Evolutionary conservation across 2,113 vertebrate genomes (phyloP).

Genomic region (Cyprinodon brontotheroides): DNA sequence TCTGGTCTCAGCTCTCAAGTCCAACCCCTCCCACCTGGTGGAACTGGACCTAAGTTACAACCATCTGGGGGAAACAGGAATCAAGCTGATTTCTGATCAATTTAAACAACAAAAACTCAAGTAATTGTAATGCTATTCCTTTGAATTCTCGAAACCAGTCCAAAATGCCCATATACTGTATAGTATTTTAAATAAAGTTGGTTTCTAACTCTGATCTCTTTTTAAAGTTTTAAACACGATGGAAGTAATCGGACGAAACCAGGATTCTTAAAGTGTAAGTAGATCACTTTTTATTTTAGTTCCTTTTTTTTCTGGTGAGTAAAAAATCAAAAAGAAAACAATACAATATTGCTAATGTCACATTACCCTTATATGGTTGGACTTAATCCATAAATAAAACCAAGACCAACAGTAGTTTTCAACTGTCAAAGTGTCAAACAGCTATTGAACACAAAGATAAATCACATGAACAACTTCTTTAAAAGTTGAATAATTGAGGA

Average conservation of each 20-base stretch:
- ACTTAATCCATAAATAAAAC: background rate
- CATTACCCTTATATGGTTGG: background rate
- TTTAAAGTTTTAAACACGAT: constrained; percentile 37
- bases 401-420: too few species aligned
- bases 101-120: constrained; percentile 7
- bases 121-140: constrained; percentile 11
- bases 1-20: constrained; percentile 36
- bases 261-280: constrained; percentile 70
- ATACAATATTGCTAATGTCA: background rate
- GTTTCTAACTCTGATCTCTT: constrained; percentile 2
- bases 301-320: background rate
- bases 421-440: too few species aligned
- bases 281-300: background rate
- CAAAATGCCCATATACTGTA: background rate
- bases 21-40: constrained; percentile 36
- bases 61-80: constrained; percentile 31
- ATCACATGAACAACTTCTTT: too few species aligned
- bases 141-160: accelerated
- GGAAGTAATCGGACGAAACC: constrained; percentile 43
- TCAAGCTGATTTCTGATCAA: background rate
- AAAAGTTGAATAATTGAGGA: too few species aligned
- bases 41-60: constrained; percentile 70
- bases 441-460: too few species aligned
- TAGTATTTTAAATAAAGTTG: background rate
- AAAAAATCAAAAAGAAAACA: too few species aligned